Percentiles rank a stretch among this genome's conserved stretches.
Evolutionary conservation across 2,888 invertebrate genomes (phyloP).

Genomic region (Agrilus biguttatus): DNA sequence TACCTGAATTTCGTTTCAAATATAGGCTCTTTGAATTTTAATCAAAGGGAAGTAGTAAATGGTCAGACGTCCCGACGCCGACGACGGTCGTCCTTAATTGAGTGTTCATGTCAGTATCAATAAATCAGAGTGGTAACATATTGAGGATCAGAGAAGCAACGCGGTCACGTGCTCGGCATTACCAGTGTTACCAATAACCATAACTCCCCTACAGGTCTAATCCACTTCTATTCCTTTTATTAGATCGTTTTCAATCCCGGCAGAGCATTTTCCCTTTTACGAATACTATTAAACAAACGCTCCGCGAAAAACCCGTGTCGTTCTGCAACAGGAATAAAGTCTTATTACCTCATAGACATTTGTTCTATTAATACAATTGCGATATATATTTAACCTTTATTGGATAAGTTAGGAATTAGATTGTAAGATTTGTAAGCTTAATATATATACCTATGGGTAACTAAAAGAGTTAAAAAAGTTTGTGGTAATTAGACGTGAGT

Average conservation of each 20-base stretch:
- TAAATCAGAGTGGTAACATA: slow-evolving; percentile 26
- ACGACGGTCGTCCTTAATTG: slow-evolving; percentile 18
- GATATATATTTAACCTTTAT: too few species aligned
- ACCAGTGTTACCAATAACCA: slow-evolving; percentile 18
- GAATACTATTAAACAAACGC: too few species aligned
- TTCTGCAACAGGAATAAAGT: too few species aligned
- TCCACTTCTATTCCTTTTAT: slow-evolving; percentile 21
- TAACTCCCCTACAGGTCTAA: slow-evolving; percentile 16
- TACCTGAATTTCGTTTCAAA: neutral
- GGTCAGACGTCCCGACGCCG: neutral
- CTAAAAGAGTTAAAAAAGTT: too few species aligned
- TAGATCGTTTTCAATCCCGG: slow-evolving; percentile 9
- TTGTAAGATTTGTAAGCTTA: too few species aligned
- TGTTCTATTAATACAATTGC: too few species aligned
- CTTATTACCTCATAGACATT: too few species aligned
- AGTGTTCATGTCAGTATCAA: slow-evolving; percentile 27
- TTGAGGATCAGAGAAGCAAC: slow-evolving; percentile 22
- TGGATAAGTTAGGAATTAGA: too few species aligned
- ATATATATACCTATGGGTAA: too few species aligned
- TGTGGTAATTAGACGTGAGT: too few species aligned
- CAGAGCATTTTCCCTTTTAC: too few species aligned
- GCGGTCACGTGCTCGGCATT: slow-evolving; percentile 26
- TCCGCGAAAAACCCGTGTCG: too few species aligned
- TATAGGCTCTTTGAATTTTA: neutral
- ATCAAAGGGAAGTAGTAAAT: neutral